phyloP scores from a whole-genome alignment of 2,113 vertebrate species.

The Trachemys scripta region DNA sequence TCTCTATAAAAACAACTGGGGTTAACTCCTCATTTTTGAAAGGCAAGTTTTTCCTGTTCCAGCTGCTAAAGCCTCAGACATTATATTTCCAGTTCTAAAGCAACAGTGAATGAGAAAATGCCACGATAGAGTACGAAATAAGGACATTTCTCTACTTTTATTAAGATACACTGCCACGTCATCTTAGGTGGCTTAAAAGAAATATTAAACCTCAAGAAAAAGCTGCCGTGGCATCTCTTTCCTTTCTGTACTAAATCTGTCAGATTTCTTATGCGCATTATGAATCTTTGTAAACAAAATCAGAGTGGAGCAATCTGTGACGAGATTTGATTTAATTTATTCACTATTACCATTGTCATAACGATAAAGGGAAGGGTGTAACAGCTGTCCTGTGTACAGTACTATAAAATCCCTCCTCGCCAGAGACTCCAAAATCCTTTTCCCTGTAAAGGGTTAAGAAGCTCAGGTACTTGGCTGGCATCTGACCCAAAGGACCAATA shows the following conservation, averaged over 20 bases:
- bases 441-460: too few relatives aligned
- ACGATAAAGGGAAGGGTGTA: too few relatives aligned
- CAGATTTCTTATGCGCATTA: slow-evolving; percentile 23
- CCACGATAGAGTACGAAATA: slow-evolving; percentile 31
- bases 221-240: slow-evolving; percentile 14
- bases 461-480: too few relatives aligned
- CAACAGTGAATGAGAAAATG: slow-evolving; percentile 3
- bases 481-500: too few relatives aligned
- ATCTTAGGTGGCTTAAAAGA: slow-evolving; percentile 26
- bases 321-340: slow-evolving; percentile 43
- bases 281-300: slow-evolving; percentile 51
- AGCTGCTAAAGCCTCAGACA: slow-evolving; percentile 20
- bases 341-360: neutral
- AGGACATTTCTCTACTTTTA: neutral
- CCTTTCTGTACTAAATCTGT: slow-evolving; percentile 24
- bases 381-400: too few relatives aligned
- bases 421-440: too few relatives aligned
- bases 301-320: slow-evolving; percentile 44
- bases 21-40: slow-evolving; percentile 49
- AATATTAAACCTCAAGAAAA: slow-evolving; percentile 36
- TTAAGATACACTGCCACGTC: neutral
- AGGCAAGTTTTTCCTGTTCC: slow-evolving; percentile 9
- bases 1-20: too few relatives aligned
- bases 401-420: too few relatives aligned
- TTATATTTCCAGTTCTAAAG: slow-evolving; percentile 3